Conservation (phyloP, 2,888 invertebrate genomes). For the Caenorhabditis becei region DNA sequence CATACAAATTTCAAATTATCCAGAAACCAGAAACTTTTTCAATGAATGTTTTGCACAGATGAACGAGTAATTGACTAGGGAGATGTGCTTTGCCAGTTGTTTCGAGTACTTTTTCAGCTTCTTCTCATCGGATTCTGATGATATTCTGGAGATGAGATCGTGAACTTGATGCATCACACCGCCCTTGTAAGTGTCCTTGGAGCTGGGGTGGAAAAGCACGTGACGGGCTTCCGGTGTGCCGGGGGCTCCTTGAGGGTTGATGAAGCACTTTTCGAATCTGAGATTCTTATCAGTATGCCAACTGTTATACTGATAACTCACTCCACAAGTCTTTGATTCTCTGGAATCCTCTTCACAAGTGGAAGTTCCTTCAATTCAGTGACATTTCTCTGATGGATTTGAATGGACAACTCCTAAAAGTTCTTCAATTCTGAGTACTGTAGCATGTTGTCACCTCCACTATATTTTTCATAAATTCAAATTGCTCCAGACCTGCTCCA, state of each 20-base stretch:
- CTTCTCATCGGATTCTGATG: constrained; percentile 18
- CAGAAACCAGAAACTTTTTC: neutral
- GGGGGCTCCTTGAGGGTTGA: constrained; percentile 82
- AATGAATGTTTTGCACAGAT: constrained; percentile 53
- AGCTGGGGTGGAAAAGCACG: constrained; percentile 81
- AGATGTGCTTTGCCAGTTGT: constrained; percentile 35
- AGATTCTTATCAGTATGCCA: neutral
- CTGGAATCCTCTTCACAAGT: constrained; percentile 6
- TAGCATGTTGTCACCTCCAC: neutral
- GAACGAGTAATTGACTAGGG: constrained; percentile 34
- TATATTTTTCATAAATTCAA: constrained; percentile 20
- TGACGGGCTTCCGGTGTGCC: constrained; percentile 76
- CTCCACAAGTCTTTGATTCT: constrained; percentile 45
- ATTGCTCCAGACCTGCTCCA: constrained; percentile 1
- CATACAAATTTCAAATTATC: too few relatives aligned
- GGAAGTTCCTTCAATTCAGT: constrained; percentile 11
- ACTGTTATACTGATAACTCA: neutral
- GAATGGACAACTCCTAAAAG: constrained; percentile 12
- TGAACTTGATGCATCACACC: constrained; percentile 72
- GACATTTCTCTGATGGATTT: constrained; percentile 11
- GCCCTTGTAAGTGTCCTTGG: constrained; percentile 70
- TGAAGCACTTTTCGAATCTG: constrained; percentile 82
- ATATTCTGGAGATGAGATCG: constrained; percentile 47
- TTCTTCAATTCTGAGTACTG: too few relatives aligned
- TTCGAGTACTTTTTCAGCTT: constrained; percentile 3